Evolutionary conservation across 1,140 invertebrate genomes (phyloP), one percentile per base, ranked within the genome.

Genomic region (Anastatus disparis): DNA sequence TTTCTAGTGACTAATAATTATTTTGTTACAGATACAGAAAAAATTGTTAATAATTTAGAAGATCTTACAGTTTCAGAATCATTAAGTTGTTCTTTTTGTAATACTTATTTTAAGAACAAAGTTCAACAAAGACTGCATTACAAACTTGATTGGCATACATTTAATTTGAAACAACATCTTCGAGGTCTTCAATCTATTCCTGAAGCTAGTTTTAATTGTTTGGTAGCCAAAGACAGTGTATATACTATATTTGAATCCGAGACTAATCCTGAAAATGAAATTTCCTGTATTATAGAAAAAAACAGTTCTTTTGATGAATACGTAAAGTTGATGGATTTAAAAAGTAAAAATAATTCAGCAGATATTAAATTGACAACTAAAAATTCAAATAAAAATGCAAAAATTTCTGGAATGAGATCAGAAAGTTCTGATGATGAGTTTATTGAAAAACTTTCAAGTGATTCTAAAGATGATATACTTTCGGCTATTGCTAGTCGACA

Each of bases 181-280:
- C 84, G 85, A 3, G 87, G 87, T 12, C 81, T 88, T 22, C 81
- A 86, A 52, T 83, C 88, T 2, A 82, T 92, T 7, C 88, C 79
- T 24, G 89, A 91, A 75, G 87, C 89, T 44, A 83, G 86, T 64
- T 92, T 91, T 77, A 69, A 73, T 59, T 74, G 82, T 38, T 72
- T 85, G 24, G 79, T 80, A 13, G 81, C 83, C 52, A 74, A 82
- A 80, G 91, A 90, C 82, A 91, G 93, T 78, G 86, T 92, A 46
- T 93, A 92, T 3, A 94, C 92, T 84, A 90, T 93, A 71, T 94
- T 92, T 4, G 92, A 91, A 20, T 92, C 90, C 68, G 92, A 93
- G 67, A 88, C 88, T 7, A 90, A 91, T 69, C 85, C 82, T 4
- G 89, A 89, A n/a, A 85, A 86, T 66, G 84, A 55, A n/a, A n/a